Conservation (phyloP, 2,113 vertebrate species). For the Pimephales promelas region DNA sequence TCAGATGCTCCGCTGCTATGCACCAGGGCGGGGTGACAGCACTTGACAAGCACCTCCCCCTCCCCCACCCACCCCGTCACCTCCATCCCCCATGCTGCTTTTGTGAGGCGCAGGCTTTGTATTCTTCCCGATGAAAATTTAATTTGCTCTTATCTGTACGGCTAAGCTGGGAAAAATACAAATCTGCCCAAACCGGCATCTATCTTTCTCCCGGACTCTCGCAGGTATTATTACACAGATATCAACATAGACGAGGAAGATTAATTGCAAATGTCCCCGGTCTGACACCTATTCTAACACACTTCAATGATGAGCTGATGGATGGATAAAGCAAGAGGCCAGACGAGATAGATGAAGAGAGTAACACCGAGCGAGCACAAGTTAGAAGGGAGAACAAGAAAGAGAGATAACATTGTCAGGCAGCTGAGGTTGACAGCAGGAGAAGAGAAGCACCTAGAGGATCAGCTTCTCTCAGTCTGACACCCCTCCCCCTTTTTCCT, state of each 20-base stretch:
- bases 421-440: slow-evolving; percentile 85
- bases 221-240: slow-evolving; percentile 91
- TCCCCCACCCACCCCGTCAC: slow-evolving; percentile 39
- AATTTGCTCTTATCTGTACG: slow-evolving; percentile 97
- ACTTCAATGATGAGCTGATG: slow-evolving; percentile 88
- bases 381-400: slow-evolving; percentile 76
- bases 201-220: slow-evolving; percentile 93
- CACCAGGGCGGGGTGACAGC: slow-evolving; percentile 85
- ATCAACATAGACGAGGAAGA: slow-evolving; percentile 79
- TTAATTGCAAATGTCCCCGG: slow-evolving; percentile 92
- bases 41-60: slow-evolving; percentile 85
- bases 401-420: slow-evolving; percentile 94
- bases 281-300: slow-evolving; percentile 92
- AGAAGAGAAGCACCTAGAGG: slow-evolving; percentile 81
- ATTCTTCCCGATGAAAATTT: slow-evolving; percentile 99
- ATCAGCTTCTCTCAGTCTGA: slow-evolving; percentile 73
- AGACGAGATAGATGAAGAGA: slow-evolving; percentile 67
- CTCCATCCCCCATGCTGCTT: slow-evolving; percentile 77
- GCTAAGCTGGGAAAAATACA: slow-evolving; percentile 94
- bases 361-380: slow-evolving; percentile 73
- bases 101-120: slow-evolving; percentile 86
- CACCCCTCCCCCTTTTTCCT: slow-evolving; percentile 60
- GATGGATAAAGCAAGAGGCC: slow-evolving; percentile 71
- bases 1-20: slow-evolving; percentile 94
- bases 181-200: slow-evolving; percentile 95